Conservation (phyloP, 23 tunicate species). For the Halocynthia aurantium region DNA sequence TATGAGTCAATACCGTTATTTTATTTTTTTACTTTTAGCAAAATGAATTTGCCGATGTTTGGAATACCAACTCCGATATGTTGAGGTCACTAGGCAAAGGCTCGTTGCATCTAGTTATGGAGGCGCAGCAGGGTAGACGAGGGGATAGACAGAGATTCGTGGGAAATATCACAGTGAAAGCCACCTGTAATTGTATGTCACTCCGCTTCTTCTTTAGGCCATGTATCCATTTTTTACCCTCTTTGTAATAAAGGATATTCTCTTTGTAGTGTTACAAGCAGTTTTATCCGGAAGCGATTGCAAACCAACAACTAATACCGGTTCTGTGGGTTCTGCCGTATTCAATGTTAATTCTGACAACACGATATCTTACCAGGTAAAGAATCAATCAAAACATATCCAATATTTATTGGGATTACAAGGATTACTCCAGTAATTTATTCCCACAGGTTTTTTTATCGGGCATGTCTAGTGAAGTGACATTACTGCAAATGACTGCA, state of each 20-base stretch:
- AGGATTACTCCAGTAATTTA: background rate
- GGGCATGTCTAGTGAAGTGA: conserved; percentile 56
- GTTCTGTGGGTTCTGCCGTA: conserved; percentile 68
- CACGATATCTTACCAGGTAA: conserved; percentile 55
- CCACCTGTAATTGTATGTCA: conserved; percentile 49
- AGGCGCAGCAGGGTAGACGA: conserved; percentile 4
- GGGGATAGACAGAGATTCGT: conserved; percentile 1
- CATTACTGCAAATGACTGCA: conserved; percentile 34
- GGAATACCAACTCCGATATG: conserved; percentile 64
- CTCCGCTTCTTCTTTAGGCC: background rate
- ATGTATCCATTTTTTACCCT: background rate
- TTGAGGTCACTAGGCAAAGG: conserved; percentile 43
- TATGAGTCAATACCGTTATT: background rate
- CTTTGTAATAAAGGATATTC: background rate
- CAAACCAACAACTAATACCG: conserved; percentile 54
- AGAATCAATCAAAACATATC: background rate
- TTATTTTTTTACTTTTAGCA: conserved; percentile 8
- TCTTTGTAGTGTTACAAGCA: conserved; percentile 47
- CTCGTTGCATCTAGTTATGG: conserved; percentile 31
- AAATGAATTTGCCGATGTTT: conserved; percentile 50
- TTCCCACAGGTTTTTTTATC: conserved; percentile 32
- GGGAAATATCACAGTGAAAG: conserved; percentile 38
- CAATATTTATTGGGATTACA: background rate
- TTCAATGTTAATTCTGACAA: conserved; percentile 45
- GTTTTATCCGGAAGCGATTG: conserved; percentile 71